Evolutionary conservation across 2,113 vertebrate species (phyloP).

Genomic region (Bungarus multicinctus): DNA sequence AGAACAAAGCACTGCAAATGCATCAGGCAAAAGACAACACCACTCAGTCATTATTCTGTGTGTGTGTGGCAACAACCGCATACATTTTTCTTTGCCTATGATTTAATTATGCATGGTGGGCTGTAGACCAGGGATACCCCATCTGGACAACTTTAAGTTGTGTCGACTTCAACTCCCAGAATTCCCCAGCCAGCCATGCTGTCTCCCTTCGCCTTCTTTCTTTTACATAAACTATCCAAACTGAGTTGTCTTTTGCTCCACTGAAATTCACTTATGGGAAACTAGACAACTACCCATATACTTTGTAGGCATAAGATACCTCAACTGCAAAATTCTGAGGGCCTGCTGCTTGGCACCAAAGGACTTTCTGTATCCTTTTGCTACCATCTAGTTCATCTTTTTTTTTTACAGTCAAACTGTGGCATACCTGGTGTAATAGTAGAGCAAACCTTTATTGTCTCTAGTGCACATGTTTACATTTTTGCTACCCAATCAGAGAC

Average conservation of each 20-base stretch:
- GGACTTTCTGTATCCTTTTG: background rate
- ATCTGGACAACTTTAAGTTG: background rate
- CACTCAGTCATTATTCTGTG: slow-evolving; percentile 30
- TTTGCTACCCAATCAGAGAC: background rate
- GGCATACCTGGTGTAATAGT: background rate
- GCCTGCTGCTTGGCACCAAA: background rate
- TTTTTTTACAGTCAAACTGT: background rate
- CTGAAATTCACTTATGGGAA: background rate
- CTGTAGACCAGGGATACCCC: background rate
- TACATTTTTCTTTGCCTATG: slow-evolving; percentile 26
- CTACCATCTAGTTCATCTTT: background rate
- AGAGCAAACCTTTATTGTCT: background rate
- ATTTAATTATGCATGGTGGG: slow-evolving; percentile 39
- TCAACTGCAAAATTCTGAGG: background rate
- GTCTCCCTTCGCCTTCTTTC: background rate
- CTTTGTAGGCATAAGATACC: background rate
- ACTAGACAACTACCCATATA: background rate
- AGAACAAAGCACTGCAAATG: background rate
- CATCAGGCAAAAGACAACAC: background rate
- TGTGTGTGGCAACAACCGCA: background rate
- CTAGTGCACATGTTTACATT: background rate
- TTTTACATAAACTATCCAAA: background rate
- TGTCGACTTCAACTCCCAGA: background rate
- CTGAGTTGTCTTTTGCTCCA: background rate
- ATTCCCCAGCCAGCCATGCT: background rate